Conservation (phyloP, 2,888 invertebrate genomes). For the Hypena proboscidalis region DNA sequence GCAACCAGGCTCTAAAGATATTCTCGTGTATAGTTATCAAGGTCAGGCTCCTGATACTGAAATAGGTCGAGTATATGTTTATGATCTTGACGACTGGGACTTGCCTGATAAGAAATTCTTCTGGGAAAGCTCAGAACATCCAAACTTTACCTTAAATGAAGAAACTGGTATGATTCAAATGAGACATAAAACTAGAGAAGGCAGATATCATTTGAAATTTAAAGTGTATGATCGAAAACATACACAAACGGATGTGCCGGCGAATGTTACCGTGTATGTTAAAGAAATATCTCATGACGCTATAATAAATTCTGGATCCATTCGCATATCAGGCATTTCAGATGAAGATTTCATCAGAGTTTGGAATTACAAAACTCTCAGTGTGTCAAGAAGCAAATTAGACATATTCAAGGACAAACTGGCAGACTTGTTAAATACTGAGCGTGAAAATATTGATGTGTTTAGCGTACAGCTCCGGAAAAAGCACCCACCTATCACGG, state of each 20-base stretch:
- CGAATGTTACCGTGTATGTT: constrained; percentile 98
- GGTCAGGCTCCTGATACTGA: constrained; percentile 95
- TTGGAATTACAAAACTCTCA: constrained; percentile 96
- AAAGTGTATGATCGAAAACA: constrained; percentile 97
- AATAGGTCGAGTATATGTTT: constrained; percentile 98
- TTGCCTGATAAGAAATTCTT: constrained; percentile 98
- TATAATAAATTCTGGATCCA: constrained; percentile 97
- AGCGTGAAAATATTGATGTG: constrained; percentile 96
- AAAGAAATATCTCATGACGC: constrained; percentile 98
- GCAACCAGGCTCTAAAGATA: constrained; percentile 98
- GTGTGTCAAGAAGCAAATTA: constrained; percentile 93
- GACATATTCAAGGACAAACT: constrained; percentile 96
- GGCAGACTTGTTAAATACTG: constrained; percentile 93
- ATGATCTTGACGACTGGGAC: constrained; percentile 99
- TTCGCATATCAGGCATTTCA: constrained; percentile 96
- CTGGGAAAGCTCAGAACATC: constrained; percentile 95
- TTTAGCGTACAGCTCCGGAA: constrained; percentile 97
- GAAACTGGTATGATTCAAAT: constrained; percentile 98
- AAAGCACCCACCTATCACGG: constrained; percentile 95
- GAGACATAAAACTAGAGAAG: constrained; percentile 96
- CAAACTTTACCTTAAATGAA: constrained; percentile 94
- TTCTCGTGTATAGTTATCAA: constrained; percentile 98
- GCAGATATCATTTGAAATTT: constrained; percentile 92
- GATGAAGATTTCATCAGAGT: constrained; percentile 98
- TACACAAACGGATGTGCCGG: constrained; percentile 97